phyloP scores from a whole-genome alignment of 1,140 invertebrate species.

The Drosophila ambigua region DNA sequence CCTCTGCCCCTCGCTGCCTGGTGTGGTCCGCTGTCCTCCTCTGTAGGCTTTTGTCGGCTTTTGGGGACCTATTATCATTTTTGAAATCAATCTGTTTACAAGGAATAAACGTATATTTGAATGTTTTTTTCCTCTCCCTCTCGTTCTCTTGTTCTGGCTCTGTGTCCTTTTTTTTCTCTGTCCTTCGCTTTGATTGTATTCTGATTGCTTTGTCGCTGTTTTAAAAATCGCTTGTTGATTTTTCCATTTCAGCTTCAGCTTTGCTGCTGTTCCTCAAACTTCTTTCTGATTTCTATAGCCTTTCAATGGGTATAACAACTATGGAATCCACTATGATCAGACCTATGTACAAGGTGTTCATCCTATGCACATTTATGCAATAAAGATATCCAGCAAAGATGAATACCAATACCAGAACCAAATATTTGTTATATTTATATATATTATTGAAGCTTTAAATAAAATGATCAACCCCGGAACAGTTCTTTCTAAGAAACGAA shows the following conservation, averaged over 20 bases:
- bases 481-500: no score
- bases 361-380: no score
- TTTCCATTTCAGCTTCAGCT: conserved; percentile 57
- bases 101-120: conserved; percentile 49
- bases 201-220: conserved; percentile 42
- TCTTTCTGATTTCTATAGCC: no score
- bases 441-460: no score
- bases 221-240: conserved; percentile 76
- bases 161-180: conserved; percentile 4
- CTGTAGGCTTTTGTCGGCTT: conserved; percentile 70
- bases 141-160: background rate
- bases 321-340: no score
- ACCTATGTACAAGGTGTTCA: no score
- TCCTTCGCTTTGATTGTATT: conserved; percentile 37
- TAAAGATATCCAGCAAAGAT: no score
- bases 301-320: no score
- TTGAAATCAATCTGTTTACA: conserved; percentile 82
- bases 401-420: no score
- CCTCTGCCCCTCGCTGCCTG: conserved; percentile 3
- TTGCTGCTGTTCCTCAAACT: background rate
- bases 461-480: no score
- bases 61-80: conserved; percentile 73
- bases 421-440: no score
- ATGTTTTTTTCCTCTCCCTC: conserved; percentile 41
- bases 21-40: conserved; percentile 29